phyloP scores from a whole-genome alignment of 2,113 vertebrate species.

The Perca schrenkii region DNA sequence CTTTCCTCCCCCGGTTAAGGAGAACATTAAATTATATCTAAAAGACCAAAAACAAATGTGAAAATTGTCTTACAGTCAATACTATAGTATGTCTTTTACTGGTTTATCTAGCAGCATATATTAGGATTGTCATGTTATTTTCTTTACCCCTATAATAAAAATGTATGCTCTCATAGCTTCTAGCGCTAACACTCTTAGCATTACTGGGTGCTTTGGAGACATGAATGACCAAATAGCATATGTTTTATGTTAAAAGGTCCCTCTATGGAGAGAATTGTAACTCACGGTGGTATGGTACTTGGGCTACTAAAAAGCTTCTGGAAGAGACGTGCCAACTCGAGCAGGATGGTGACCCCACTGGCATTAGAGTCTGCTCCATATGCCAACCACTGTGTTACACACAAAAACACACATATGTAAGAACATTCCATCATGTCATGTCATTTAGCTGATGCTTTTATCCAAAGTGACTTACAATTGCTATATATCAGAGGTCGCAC shows the following conservation, averaged over 20 bases:
- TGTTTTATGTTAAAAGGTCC: neutral
- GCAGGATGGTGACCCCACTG: slow-evolving; percentile 82
- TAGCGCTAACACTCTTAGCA: neutral
- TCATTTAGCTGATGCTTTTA: no score
- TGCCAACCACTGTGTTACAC: slow-evolving; percentile 80
- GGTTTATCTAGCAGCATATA: neutral
- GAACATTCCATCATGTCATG: no score
- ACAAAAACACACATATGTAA: slow-evolving; percentile 11
- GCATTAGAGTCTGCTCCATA: slow-evolving; percentile 87
- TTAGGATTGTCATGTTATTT: no score
- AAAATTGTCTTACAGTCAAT: neutral
- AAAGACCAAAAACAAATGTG: slow-evolving; percentile 11
- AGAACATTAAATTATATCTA: slow-evolving; percentile 80
- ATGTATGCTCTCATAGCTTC: neutral
- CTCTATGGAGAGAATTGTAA: neutral
- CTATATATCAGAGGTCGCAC: no score
- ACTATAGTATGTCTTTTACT: neutral
- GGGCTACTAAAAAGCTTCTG: slow-evolving; percentile 80
- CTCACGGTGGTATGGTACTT: slow-evolving; percentile 81
- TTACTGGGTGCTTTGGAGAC: neutral
- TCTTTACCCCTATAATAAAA: neutral
- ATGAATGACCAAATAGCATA: neutral
- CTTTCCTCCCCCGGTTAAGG: slow-evolving; percentile 85
- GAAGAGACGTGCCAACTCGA: slow-evolving; percentile 85
- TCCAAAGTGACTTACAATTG: no score